Base-by-base conservation (phyloP, 2,888 invertebrate species). In the Orthosia incerta region DNA sequence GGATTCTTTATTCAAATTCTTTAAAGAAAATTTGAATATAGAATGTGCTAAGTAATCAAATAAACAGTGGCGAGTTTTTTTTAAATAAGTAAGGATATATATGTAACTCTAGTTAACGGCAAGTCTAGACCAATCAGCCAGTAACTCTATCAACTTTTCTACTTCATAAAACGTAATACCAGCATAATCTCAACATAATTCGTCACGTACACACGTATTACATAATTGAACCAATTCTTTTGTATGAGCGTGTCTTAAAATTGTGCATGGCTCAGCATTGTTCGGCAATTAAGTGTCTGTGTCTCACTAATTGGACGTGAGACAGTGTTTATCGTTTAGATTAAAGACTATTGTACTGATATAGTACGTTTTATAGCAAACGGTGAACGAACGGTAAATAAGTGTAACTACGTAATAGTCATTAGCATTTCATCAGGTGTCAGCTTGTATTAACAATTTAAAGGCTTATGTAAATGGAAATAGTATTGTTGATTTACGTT, bases 371-470 rank as follows among this genome's bases (percentile, higher is more conserved):
- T 78, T 78, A 78, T 79, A 76, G 61, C 48, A 66, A 73, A 80
- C 23, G 31, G 81, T 85, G 83, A 79, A 82, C 18, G 68, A 70
- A 86, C 76, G 39, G 73, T 74, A 66, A 71, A 66, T 82, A 82
- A 86, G 76, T 84, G 74, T 82, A 79, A 77, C 79, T 87, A 84
- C 63, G 50, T 82, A 74, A 82, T 82, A 82, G 72, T 73, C 66
- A 73, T 77, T 86, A 84, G 82, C 75, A 76, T 78, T 85, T 79
- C 72, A 85, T 83, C 81, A 76, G 63, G 69, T 77, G 76, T 77
- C 80, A 67, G 86, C 85, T 86, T 84, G 53, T 84, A 86, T 76
- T 79, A 82, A 65, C 74, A 78, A 79, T 86, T 86, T 87, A 88
- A 87, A 89, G 85, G 86, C 88, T 83, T 85, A 57, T 74, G 80